phyloP scores from a whole-genome alignment of 2,797 vertebrate genomes.

The Pantherophis vulpinus region DNA sequence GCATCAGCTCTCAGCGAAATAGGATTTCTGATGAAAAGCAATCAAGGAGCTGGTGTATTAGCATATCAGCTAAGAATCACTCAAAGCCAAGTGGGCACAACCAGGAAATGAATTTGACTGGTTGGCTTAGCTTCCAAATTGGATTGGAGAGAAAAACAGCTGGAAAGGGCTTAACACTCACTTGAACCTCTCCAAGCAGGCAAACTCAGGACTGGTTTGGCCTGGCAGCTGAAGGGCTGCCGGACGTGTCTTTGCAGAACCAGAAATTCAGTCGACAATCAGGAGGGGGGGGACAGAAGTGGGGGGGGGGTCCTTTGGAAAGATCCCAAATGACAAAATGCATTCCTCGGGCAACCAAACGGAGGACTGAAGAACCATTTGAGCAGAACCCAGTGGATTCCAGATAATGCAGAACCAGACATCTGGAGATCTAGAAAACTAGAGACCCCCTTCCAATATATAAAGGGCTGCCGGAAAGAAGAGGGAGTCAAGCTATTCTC shows the following conservation, averaged over 20 bases:
- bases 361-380: neutral
- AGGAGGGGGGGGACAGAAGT: neutral
- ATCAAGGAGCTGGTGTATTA: conserved; percentile 2
- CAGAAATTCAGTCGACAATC: neutral
- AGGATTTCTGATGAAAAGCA: neutral
- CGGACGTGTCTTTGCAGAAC: neutral
- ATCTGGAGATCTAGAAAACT: neutral
- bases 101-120: conserved; percentile 43
- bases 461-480: neutral
- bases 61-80: conserved; percentile 4
- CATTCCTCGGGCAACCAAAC: neutral
- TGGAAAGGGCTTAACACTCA: conserved; percentile 56
- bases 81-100: conserved; percentile 9
- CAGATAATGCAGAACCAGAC: neutral
- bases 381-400: neutral
- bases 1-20: rapidly evolving
- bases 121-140: conserved; percentile 41
- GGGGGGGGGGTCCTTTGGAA: neutral
- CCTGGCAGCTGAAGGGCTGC: neutral
- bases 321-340: neutral
- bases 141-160: conserved; percentile 57
- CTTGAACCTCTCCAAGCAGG: conserved; percentile 43
- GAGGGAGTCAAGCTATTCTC: neutral
- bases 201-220: conserved; percentile 40
- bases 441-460: neutral